These are phyloP conservation scores for Watsonalla binaria DNA, from an alignment of 2,888 invertebrate genomes.

Conservation along the genomic window DNA sequence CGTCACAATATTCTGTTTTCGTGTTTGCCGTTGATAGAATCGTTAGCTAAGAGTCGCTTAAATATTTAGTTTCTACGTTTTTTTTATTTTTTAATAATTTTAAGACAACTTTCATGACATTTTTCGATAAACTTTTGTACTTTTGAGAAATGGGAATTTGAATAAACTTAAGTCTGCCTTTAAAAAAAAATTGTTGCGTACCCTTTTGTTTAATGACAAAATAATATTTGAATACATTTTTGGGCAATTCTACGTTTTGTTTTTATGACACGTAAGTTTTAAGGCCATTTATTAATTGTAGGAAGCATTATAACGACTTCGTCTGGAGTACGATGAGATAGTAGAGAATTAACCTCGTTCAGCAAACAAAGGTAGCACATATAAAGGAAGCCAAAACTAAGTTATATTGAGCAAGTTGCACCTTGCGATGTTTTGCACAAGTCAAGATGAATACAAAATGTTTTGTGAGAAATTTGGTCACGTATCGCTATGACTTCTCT, in stretches of 20 bases:
- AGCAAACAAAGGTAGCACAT: slow-evolving; percentile 20
- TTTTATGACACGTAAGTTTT: no score
- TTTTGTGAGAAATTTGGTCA: slow-evolving; percentile 20
- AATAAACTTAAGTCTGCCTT: no score
- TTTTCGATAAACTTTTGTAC: no score
- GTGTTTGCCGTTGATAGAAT: not conserved
- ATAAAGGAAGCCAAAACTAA: slow-evolving; percentile 29
- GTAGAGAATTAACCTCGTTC: slow-evolving; percentile 11
- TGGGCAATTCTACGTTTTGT: no score
- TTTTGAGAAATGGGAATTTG: no score
- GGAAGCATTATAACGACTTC: not conserved
- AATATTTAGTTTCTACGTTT: no score
- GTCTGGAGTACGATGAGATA: not conserved
- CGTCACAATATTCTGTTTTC: slow-evolving; percentile 28
- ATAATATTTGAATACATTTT: no score
- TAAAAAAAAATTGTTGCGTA: no score
- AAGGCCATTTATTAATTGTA: not conserved
- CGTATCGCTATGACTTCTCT: slow-evolving; percentile 12
- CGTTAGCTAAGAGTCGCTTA: no score
- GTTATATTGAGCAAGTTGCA: slow-evolving; percentile 47
- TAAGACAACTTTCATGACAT: no score
- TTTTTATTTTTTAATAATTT: no score
- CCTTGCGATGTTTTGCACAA: slow-evolving; percentile 30
- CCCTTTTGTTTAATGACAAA: no score
- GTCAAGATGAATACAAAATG: slow-evolving; percentile 10